Conservation (phyloP, 2,888 invertebrate species). For the Pterostichus madidus region DNA sequence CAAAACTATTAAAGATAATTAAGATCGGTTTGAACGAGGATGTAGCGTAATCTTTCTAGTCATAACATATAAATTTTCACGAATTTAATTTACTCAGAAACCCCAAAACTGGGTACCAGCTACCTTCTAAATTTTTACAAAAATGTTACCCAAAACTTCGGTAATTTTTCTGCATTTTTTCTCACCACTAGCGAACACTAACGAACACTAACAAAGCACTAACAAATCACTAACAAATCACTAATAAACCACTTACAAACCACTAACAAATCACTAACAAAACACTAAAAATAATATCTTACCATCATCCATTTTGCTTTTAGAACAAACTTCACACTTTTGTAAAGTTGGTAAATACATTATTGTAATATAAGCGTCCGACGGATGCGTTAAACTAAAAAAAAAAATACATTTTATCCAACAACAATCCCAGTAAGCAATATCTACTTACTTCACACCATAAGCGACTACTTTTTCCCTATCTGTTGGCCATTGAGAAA, state of each 20-base stretch:
- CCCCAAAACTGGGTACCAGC: no score
- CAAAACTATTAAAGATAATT: no score
- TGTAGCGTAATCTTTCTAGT: no score
- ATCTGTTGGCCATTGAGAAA: conserved; percentile 87
- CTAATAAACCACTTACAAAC: neutral
- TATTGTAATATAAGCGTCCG: conserved; percentile 83
- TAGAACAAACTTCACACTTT: conserved; percentile 81
- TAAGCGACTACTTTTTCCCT: conserved; percentile 83
- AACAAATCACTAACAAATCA: neutral
- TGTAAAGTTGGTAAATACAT: conserved; percentile 83
- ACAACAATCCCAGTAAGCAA: conserved; percentile 14
- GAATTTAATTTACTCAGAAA: no score
- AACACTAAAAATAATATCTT: neutral
- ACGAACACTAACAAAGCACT: no score
- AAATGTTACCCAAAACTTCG: no score
- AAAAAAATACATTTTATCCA: neutral
- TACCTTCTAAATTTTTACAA: neutral
- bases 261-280: no score
- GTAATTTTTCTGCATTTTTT: no score
- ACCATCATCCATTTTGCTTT: conserved; percentile 41
- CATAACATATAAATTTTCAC: no score
- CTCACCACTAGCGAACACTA: no score
- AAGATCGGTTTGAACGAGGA: no score
- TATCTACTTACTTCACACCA: conserved; percentile 81
- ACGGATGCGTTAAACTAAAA: conserved; percentile 75